phyloP scores from a whole-genome alignment of 2,113 vertebrate species.

The Octodon degus region DNA sequence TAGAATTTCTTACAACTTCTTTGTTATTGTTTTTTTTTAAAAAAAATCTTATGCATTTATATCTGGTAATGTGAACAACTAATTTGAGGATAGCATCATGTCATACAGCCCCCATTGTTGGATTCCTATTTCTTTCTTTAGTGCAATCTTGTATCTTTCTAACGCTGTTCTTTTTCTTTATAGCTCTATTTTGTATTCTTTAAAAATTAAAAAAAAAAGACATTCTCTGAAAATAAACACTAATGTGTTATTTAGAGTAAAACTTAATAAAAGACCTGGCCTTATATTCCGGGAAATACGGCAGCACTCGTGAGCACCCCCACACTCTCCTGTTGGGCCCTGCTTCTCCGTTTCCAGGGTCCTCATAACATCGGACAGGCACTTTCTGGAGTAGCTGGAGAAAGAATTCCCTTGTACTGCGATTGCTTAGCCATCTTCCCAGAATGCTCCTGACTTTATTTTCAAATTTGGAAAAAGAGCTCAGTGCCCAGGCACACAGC shows the following conservation, averaged over 20 bases:
- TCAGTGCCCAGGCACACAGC: background rate
- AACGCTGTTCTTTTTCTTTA: no score
- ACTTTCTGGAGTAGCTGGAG: background rate
- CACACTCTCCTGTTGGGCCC: background rate
- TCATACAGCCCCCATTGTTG: no score
- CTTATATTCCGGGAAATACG: background rate
- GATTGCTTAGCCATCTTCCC: background rate
- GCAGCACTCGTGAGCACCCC: background rate
- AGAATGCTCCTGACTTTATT: conserved; percentile 16
- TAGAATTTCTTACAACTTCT: no score
- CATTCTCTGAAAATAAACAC: background rate
- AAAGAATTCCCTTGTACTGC: background rate
- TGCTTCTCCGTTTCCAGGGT: background rate
- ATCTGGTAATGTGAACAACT: no score
- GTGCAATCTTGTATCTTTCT: no score
- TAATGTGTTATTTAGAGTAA: background rate
- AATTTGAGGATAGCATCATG: no score
- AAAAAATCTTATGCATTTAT: no score
- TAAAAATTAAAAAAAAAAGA: background rate
- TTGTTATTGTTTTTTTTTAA: no score
- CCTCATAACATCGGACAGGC: background rate
- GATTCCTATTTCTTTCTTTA: no score
- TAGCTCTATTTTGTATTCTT: no score
- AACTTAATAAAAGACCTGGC: background rate
- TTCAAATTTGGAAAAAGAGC: conserved; percentile 36